Conservation (phyloP, 2,797 vertebrate species). For the Pogonophryne albipinna region DNA sequence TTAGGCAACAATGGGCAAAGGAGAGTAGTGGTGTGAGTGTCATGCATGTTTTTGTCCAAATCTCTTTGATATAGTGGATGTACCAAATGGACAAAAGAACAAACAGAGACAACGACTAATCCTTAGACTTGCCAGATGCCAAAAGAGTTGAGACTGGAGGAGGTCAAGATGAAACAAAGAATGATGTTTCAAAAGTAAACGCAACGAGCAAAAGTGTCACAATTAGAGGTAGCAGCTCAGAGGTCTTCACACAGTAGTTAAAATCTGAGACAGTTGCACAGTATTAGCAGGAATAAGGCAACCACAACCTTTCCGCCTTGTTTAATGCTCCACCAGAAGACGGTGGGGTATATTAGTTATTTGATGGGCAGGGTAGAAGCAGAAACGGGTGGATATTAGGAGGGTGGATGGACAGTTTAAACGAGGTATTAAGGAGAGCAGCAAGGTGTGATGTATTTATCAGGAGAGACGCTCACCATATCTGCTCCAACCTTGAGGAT, state of each 20-base stretch:
- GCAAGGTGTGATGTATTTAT: slow-evolving; percentile 81
- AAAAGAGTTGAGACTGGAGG: not conserved
- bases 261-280: not conserved
- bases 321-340: slow-evolving; percentile 82
- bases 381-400: slow-evolving; percentile 14
- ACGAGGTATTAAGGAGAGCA: slow-evolving; percentile 37
- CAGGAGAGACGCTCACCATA: slow-evolving; percentile 79
- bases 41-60: not conserved
- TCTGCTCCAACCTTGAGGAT: slow-evolving; percentile 85
- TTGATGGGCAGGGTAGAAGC: slow-evolving; percentile 52
- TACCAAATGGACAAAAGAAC: slow-evolving; percentile 21
- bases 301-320: slow-evolving; percentile 73
- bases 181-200: not conserved
- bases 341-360: slow-evolving; percentile 62
- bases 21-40: not conserved
- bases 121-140: not conserved
- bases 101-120: not conserved
- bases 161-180: slow-evolving; percentile 16
- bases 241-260: slow-evolving; percentile 1
- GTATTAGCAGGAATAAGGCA: not conserved
- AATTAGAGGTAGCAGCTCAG: slow-evolving; percentile 70
- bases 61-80: slow-evolving; percentile 1
- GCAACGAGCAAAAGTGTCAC: not conserved
- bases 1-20: slow-evolving; percentile 20
- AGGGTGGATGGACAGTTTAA: slow-evolving; percentile 24